Base-by-base conservation (phyloP, 2,113 vertebrate species). In the Colistium nudipinnis region DNA sequence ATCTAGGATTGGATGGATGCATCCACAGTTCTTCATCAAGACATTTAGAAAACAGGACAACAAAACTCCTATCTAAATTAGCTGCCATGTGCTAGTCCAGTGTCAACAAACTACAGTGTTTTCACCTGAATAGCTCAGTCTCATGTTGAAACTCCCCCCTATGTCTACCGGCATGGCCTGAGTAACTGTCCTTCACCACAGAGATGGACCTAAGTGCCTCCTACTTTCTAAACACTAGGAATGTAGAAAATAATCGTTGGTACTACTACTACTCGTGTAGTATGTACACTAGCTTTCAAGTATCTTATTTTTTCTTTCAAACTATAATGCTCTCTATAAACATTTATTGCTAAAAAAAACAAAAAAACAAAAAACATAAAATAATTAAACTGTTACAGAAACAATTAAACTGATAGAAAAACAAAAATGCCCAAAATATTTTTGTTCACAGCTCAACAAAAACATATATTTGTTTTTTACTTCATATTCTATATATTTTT, bases 191-290 rank as follows among this genome's bases (percentile, higher is more conserved):
- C 80, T 43, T 82, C 25, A 17, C 70, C 71, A 81, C 68, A 83
- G 73, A 88, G 81, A 89, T 77, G 80, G 90, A 93, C 89, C 87
- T 60, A 93, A 93, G 91, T 92, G 91, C 92, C 92, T 93, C 89
- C 87, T 83, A 88, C 74, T 92, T 91, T 93, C 76, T 76, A 84
- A 84, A 93, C 71, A 86, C 85, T 86, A 83, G 76, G 82, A 81
- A 90, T 69, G 64, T 41, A 17, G 3, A 84, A 56, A 85, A 71
- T 70, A 79, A 74, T 89, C 79, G 90, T 90, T 88, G 27, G 85
- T 87, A 88, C 82, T 60, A 84, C 83, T 76, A 90, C 89, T 89
- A 89, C 83, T 69, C 90, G 81, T 75, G 71, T 80, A 52, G 83
- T 73, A 75, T 88, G 84, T 86, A 84, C 74, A 79, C 66, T 70